phyloP scores from a whole-genome alignment of 23 tunicate genomes.

The Botrylloides violaceus region DNA sequence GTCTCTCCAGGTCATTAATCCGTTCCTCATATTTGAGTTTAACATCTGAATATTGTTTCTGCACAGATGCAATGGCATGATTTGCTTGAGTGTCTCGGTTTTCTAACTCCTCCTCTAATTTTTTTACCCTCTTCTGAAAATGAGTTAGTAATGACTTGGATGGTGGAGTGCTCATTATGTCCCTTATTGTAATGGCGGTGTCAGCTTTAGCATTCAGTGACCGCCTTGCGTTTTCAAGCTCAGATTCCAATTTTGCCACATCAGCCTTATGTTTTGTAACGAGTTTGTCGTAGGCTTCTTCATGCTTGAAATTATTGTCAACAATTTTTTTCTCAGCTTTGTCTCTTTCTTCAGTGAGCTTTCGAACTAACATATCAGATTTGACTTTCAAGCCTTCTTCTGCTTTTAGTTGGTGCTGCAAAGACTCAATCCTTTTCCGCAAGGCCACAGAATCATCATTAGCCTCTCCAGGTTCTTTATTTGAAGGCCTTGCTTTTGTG shows the following conservation, averaged over 20 bases:
- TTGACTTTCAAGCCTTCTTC: slow-evolving; percentile 10
- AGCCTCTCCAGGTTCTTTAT: neutral
- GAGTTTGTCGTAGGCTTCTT: neutral
- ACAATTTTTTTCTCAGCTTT: slow-evolving; percentile 10
- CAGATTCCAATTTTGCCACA: neutral
- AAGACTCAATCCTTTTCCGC: neutral
- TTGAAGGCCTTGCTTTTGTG: neutral
- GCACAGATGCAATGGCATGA: neutral
- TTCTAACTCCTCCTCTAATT: slow-evolving; percentile 13
- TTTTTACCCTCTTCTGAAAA: slow-evolving; percentile 16
- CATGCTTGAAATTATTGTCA: neutral
- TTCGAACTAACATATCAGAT: neutral
- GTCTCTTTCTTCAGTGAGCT: slow-evolving; percentile 1
- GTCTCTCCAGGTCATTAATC: slow-evolving; percentile 24
- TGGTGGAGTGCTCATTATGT: neutral
- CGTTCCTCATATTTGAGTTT: slow-evolving; percentile 15
- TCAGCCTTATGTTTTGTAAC: neutral
- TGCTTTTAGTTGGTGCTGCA: slow-evolving; percentile 1
- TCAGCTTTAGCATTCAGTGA: neutral
- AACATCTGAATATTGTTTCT: slow-evolving; percentile 1
- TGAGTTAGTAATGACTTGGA: neutral
- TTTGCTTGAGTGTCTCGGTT: neutral
- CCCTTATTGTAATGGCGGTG: neutral
- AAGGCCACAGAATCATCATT: neutral
- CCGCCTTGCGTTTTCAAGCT: slow-evolving; percentile 5